Percentiles rank a stretch among this genome's conserved stretches.
Conservation (phyloP, 1,140 invertebrate species). For the Ceratosolen solmsi region DNA sequence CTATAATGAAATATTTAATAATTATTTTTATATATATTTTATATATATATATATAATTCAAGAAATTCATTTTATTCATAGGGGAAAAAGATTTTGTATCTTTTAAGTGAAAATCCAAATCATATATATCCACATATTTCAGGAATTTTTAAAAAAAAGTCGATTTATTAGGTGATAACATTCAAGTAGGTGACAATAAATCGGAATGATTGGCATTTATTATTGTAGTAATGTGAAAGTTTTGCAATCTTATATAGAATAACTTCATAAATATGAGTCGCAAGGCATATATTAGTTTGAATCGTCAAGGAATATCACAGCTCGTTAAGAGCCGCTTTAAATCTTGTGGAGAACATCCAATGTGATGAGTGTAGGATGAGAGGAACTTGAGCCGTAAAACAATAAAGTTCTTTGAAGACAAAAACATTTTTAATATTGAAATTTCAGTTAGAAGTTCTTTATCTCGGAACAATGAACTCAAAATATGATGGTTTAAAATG, state of each 20-base stretch:
- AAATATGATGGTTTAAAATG: background rate
- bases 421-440: slow-evolving; percentile 25
- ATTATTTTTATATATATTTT: too few relatives aligned
- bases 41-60: too few relatives aligned
- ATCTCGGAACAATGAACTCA: slow-evolving; percentile 2
- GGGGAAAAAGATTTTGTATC: too few relatives aligned
- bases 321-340: slow-evolving; percentile 59
- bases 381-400: background rate
- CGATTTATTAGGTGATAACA: slow-evolving; percentile 51
- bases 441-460: background rate
- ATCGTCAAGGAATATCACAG: slow-evolving; percentile 48
- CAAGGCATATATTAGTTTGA: slow-evolving; percentile 4
- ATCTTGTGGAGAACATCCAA: background rate
- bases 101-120: slow-evolving; percentile 41
- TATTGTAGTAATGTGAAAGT: slow-evolving; percentile 13
- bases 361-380: background rate
- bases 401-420: background rate
- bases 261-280: slow-evolving; percentile 30
- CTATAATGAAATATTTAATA: too few relatives aligned
- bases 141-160: slow-evolving; percentile 51
- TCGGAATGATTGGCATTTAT: slow-evolving; percentile 31
- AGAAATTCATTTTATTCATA: too few relatives aligned
- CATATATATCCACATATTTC: slow-evolving; percentile 58
- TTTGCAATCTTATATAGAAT: slow-evolving; percentile 2
- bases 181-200: slow-evolving; percentile 3